Base-by-base conservation (phyloP, 2,797 vertebrate species). In the Lagodon rhomboides region DNA sequence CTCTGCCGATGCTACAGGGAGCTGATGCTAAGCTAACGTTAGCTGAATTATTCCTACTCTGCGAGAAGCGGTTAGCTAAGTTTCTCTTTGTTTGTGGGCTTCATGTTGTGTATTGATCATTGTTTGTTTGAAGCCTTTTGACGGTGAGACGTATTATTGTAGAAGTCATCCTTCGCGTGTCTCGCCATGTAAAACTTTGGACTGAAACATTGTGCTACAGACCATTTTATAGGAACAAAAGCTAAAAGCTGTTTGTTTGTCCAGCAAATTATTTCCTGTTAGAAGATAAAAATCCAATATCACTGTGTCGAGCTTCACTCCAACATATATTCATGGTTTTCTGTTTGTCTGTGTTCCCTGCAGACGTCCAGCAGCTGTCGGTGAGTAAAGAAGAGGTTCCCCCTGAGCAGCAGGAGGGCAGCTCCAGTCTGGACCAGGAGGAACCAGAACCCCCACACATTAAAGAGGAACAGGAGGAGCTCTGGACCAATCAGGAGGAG, bases 371-470 rank as follows among this genome's bases (percentile, higher is more conserved):
- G n/a, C 55, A 62, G 59, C 15, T 22, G 22, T 3, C 8, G 20
- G 22, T 18, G 27, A 44, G 5, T 1, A 56, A 27, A 60, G 49
- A 73, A 4, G 22, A 62, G 5, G 34, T 51, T 60, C 95, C 86
- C 95, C 95, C 0, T 94, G 96, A 79, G 95, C 59, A 94, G 13
- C 96, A 97, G 77, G 95, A 30, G 43, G 13, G 41, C 50, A 55
- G 13, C 43, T 13, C 95, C 66, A 71, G 90, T 3, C 68, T 87
- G 5, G 91, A 94, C 20, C 95, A 97, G 96, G 83, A 96, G 65
- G 96, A 97, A 0, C 13, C 60, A 9, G 12, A 15, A 22, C 43
- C 43, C 3, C 13, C 43, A 44, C 13, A 44, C 43, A 44, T 44
- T 44, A 56, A 64, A 63, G 59, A 67, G 16, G 43, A 38, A 5